phyloP scores from a whole-genome alignment of 2,888 invertebrate genomes.

The Protophormia terraenovae region DNA sequence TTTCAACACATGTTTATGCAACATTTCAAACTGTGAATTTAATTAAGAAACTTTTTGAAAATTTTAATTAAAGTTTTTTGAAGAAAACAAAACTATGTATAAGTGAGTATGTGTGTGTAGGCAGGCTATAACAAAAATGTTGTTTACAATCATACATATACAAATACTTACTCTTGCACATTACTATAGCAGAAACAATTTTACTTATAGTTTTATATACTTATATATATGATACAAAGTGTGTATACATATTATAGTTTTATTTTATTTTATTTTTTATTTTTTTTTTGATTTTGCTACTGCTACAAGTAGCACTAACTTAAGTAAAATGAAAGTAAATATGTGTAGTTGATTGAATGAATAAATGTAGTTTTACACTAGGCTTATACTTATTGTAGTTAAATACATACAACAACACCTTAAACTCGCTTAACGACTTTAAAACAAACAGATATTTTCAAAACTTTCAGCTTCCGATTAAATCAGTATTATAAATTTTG shows the following conservation, averaged over 20 bases:
- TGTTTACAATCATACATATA: too few relatives aligned
- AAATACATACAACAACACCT: neutral
- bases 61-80: slow-evolving; percentile 66
- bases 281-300: neutral
- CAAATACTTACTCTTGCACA: neutral
- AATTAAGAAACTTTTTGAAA: slow-evolving; percentile 68
- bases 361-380: slow-evolving; percentile 34
- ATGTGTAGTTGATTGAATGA: neutral
- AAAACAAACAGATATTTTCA: too few relatives aligned
- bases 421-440: neutral
- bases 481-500: too few relatives aligned
- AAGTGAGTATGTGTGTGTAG: slow-evolving; percentile 5
- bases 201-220: neutral
- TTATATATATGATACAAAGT: neutral
- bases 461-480: too few relatives aligned
- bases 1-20: slow-evolving; percentile 67
- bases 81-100: slow-evolving; percentile 58
- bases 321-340: neutral
- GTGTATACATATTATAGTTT: neutral
- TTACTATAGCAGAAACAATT: neutral
- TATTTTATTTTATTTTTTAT: neutral
- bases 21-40: slow-evolving; percentile 69
- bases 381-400: slow-evolving; percentile 14
- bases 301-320: neutral
- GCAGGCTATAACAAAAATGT: slow-evolving; percentile 43